Base-by-base conservation (phyloP, 92 coral and sea anemone genomes). In the Pocillopora grandis region DNA sequence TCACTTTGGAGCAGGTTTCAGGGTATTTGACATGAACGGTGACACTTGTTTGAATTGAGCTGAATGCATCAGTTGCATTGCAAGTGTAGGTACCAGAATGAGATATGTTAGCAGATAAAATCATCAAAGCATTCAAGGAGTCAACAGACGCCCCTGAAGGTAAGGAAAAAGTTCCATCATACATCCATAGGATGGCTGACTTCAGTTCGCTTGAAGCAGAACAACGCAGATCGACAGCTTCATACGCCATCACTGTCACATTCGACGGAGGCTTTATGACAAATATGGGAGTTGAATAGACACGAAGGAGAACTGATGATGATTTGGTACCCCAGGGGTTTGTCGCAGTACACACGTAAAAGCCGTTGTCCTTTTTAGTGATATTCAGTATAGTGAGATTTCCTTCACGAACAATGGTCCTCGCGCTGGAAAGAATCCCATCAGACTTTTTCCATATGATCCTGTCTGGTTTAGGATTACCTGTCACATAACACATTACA, bases 301-400 rank as follows among this genome's bases (percentile, higher is more conserved):
- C 63, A 21, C 23, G 20, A 42, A 79, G 83, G 62, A 48, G 72
- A 7, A 79, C 65, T 1, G 63, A 49, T 9, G 83, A 62, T 20
- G 49, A 21, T 13, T 56, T 66, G 14, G 35, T 62, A 9, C 86
- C 86, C 33, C 17, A 9, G 56, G 42, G n/a, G 67, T 87, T 87
- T 71, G 58, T 87, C 5, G 90, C 90, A 0, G 21, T 75, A 69
- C 90, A 87, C 19, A 21, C 35, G 73, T 80, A 80, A 9, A 65
- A 31, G 13, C 90, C 90, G 37, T 66, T 78, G 76, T 87, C 79
- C 23, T 48, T 49, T 76, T 62, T 31, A 9, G 31, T 23, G 11
- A 78, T 63, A 27, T 63, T 65, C 14, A 66, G 55, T 79, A 79
- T 49, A 42, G 63, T 20, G 74, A 79, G 75, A 18, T 21, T 66